Evolutionary conservation across 1,140 invertebrate species (phyloP).

Genomic region (Philopotamus ludificatus): DNA sequence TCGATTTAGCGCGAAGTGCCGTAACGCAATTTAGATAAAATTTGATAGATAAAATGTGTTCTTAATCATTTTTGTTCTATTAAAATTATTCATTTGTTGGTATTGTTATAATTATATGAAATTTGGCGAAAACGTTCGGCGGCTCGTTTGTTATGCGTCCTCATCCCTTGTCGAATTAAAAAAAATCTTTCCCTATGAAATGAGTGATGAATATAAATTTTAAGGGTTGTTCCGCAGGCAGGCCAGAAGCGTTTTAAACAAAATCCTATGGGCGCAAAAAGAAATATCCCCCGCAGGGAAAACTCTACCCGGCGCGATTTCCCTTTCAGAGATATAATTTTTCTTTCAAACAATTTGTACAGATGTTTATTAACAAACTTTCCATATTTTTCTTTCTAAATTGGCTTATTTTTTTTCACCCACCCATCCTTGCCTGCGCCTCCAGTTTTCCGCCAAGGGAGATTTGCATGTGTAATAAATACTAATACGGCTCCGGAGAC

Average conservation of each 20-base stretch:
- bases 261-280: neutral
- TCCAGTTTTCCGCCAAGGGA: neutral
- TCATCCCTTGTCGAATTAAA: neutral
- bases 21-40: too few relatives aligned
- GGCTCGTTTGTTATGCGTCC: too few relatives aligned
- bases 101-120: too few relatives aligned
- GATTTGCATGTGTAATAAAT: constrained; percentile 30
- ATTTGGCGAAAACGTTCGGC: too few relatives aligned
- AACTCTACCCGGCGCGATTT: constrained; percentile 13
- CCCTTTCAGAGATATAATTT: constrained; percentile 34
- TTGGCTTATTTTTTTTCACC: constrained; percentile 21
- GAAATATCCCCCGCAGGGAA: constrained; percentile 9
- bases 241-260: neutral
- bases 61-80: neutral
- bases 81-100: neutral
- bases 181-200: neutral
- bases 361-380: constrained; percentile 40
- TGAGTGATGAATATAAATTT: constrained; percentile 21
- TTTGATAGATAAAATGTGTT: too few relatives aligned
- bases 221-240: constrained; percentile 5
- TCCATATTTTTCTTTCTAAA: constrained; percentile 28
- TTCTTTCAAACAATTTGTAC: constrained; percentile 37
- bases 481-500: constrained; percentile 25
- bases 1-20: too few relatives aligned
- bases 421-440: neutral